A percentile compares a stretch with the other conserved stretches of the same genome.
Evolutionary conservation across 2,888 invertebrate species (phyloP).

Genomic region (Campoplex capitator): DNA sequence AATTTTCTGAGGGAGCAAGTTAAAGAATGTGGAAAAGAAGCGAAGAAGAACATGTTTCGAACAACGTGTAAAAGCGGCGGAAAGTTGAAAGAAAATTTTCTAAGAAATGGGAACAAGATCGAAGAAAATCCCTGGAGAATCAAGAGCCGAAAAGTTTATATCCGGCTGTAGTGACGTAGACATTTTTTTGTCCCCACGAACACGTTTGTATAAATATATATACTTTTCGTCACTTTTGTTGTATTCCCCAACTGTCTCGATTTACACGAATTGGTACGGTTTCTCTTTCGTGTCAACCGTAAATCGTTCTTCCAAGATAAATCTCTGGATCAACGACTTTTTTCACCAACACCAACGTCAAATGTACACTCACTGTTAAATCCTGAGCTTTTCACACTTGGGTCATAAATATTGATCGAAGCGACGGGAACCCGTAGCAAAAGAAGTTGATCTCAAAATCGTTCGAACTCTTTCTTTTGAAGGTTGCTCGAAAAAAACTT

Average conservation of each 20-base stretch:
- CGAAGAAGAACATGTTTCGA: background rate
- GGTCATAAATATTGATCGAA: conserved; percentile 3
- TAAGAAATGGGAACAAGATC: conserved; percentile 32
- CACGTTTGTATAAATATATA: background rate
- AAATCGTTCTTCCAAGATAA: conserved; percentile 29
- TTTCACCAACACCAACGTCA: background rate
- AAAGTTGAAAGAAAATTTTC: conserved; percentile 14
- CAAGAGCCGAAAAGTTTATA: conserved; percentile 38
- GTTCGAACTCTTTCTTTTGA: background rate
- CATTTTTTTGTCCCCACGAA: background rate
- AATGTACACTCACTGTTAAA: background rate
- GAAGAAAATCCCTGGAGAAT: conserved; percentile 31
- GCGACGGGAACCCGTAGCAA: background rate
- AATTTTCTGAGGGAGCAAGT: background rate
- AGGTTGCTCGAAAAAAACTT: conserved; percentile 1
- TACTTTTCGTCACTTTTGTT: conserved; percentile 6
- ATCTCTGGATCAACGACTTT: conserved; percentile 11
- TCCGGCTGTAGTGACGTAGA: too few relatives aligned
- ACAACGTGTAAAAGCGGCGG: background rate
- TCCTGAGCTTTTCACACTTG: background rate
- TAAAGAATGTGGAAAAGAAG: background rate
- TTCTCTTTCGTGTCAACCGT: conserved; percentile 24
- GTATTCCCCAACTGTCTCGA: conserved; percentile 25
- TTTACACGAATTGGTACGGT: conserved; percentile 28
- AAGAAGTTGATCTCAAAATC: conserved; percentile 17